phyloP scores from a whole-genome alignment of 1,140 invertebrate species.

The Halesus radiatus region DNA sequence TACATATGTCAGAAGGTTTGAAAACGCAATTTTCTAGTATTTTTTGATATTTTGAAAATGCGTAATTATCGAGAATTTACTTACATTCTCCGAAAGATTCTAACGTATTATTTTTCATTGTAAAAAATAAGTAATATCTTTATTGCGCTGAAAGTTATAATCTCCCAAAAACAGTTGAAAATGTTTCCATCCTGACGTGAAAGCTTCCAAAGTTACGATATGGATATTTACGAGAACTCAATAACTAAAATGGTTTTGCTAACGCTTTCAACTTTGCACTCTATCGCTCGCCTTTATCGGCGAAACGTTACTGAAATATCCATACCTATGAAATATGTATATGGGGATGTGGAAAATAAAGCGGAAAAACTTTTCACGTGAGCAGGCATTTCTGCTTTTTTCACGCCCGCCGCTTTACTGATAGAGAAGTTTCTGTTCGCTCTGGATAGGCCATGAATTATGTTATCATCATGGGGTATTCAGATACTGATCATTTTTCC shows the following conservation, averaged over 20 bases:
- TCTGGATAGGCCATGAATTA: too few relatives aligned
- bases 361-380: constrained; percentile 10
- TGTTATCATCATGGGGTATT: too few relatives aligned
- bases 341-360: background rate
- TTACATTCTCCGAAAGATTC: too few relatives aligned
- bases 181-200: background rate
- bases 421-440: background rate
- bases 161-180: too few relatives aligned
- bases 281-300: constrained; percentile 58
- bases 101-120: too few relatives aligned
- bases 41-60: too few relatives aligned
- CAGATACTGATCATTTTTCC: too few relatives aligned
- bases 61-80: too few relatives aligned
- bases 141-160: too few relatives aligned
- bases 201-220: background rate
- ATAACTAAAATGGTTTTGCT: constrained; percentile 57
- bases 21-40: too few relatives aligned
- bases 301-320: constrained; percentile 33
- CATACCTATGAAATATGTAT: constrained; percentile 24
- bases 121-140: too few relatives aligned
- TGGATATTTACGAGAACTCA: constrained; percentile 13
- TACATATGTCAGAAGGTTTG: too few relatives aligned
- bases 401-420: background rate
- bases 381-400: constrained; percentile 5
- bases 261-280: constrained; percentile 72